A percentile compares a stretch with the other conserved stretches of the same genome.
phyloP scores from a whole-genome alignment of 2,888 invertebrate species.

The Villa cingulata region DNA sequence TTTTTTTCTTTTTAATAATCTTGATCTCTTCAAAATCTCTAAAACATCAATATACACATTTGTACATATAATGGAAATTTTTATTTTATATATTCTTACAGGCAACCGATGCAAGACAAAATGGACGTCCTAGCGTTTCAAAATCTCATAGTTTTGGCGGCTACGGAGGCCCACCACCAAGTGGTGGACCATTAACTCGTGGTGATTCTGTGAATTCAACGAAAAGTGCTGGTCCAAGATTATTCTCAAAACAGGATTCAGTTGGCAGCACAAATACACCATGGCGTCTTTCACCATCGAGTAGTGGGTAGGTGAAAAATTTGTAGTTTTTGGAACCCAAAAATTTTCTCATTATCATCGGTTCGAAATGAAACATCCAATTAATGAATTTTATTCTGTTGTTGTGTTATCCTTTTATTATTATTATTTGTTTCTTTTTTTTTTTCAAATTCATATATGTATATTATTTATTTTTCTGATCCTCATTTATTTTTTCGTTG shows the following conservation, averaged over 20 bases:
- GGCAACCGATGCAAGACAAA: constrained; percentile 27
- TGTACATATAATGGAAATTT: too few species aligned
- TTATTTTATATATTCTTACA: constrained; percentile 12
- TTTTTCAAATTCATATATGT: too few species aligned
- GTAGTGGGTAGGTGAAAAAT: constrained; percentile 32
- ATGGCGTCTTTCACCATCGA: constrained; percentile 36
- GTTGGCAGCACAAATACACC: constrained; percentile 28
- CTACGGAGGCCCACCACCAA: constrained; percentile 44
- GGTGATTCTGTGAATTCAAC: constrained; percentile 52
- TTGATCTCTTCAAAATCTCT: neutral
- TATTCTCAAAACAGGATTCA: constrained; percentile 58
- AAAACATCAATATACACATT: neutral
- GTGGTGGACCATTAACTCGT: constrained; percentile 49
- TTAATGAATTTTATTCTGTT: too few species aligned
- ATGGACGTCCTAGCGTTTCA: constrained; percentile 45
- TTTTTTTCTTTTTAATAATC: too few species aligned
- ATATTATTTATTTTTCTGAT: too few species aligned
- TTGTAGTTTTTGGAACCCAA: too few species aligned
- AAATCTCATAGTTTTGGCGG: constrained; percentile 85
- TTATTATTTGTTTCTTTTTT: too few species aligned
- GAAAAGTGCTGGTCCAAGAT: constrained; percentile 45
- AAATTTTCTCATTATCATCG: too few species aligned
- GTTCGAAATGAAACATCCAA: too few species aligned
- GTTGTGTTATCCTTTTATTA: too few species aligned
- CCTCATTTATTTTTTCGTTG: too few species aligned